A percentile compares a stretch with the other conserved stretches of the same genome.
phyloP scores from a whole-genome alignment of 2,888 invertebrate species.

The Axea sp. region DNA sequence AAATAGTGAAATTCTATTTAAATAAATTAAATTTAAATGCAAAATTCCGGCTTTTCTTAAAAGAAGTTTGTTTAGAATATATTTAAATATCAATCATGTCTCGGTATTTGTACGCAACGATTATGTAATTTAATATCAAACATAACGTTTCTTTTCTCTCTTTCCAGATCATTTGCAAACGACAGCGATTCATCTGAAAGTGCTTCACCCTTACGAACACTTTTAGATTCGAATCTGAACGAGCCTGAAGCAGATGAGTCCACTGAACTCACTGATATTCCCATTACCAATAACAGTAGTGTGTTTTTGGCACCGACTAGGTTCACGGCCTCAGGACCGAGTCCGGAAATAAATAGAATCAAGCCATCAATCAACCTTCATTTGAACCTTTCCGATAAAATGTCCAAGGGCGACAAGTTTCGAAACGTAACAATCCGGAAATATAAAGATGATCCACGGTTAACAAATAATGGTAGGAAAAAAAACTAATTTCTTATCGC shows the following conservation, averaged over 20 bases:
- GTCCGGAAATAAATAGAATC: background rate
- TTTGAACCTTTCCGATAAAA: constrained; percentile 7
- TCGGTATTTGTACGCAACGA: too few species aligned
- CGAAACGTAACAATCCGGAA: constrained; percentile 1
- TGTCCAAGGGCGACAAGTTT: background rate
- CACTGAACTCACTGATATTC: background rate
- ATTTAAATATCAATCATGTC: too few species aligned
- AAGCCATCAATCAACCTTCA: constrained; percentile 4
- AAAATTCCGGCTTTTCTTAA: too few species aligned
- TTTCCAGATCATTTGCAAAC: background rate
- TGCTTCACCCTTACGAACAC: background rate
- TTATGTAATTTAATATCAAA: background rate
- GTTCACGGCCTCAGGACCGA: background rate
- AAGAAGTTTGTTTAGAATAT: too few species aligned
- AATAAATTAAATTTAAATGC: too few species aligned
- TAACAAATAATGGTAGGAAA: too few species aligned
- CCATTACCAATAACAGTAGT: background rate
- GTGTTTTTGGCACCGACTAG: constrained; percentile 2
- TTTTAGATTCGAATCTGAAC: background rate
- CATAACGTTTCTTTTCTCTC: background rate
- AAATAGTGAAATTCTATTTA: too few species aligned
- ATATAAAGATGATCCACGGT: background rate
- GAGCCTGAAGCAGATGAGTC: too few species aligned
- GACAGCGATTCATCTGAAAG: constrained; percentile 5
- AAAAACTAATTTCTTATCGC: too few species aligned